Evolutionary conservation across 2,797 vertebrate genomes (phyloP).

Genomic region (Streptopelia turtur): DNA sequence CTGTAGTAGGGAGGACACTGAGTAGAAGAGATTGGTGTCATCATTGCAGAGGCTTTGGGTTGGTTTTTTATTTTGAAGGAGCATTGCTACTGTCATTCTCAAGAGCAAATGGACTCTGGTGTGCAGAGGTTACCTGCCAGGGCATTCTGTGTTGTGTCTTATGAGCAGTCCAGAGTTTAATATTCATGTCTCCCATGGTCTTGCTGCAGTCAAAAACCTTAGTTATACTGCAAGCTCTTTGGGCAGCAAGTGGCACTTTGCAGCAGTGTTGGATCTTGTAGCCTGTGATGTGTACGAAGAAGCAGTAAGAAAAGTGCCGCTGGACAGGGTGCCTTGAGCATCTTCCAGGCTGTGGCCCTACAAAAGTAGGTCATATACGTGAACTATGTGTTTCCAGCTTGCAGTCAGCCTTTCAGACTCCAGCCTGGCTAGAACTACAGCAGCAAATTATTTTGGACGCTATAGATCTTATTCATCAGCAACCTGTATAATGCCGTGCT

Average conservation of each 20-base stretch:
- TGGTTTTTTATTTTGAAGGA: background rate
- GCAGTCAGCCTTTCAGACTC: background rate
- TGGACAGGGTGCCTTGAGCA: background rate
- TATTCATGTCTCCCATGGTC: background rate
- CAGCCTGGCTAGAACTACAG: background rate
- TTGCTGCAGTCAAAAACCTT: background rate
- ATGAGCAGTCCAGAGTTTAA: background rate
- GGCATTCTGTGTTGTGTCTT: background rate
- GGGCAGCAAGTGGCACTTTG: background rate
- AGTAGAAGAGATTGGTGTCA: background rate
- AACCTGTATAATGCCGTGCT: background rate
- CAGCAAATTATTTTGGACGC: background rate
- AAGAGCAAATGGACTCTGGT: background rate
- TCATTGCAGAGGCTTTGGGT: background rate
- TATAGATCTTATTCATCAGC: background rate
- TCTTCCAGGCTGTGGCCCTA: background rate
- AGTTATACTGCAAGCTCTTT: background rate
- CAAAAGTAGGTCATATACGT: background rate
- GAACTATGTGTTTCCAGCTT: background rate
- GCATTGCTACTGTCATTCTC: background rate
- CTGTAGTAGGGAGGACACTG: background rate
- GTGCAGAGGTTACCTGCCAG: background rate
- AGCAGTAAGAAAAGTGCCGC: background rate
- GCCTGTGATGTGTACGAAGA: background rate
- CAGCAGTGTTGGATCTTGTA: background rate